phyloP scores from a whole-genome alignment of 2,113 vertebrate genomes.

The Rhinolophus sinicus region DNA sequence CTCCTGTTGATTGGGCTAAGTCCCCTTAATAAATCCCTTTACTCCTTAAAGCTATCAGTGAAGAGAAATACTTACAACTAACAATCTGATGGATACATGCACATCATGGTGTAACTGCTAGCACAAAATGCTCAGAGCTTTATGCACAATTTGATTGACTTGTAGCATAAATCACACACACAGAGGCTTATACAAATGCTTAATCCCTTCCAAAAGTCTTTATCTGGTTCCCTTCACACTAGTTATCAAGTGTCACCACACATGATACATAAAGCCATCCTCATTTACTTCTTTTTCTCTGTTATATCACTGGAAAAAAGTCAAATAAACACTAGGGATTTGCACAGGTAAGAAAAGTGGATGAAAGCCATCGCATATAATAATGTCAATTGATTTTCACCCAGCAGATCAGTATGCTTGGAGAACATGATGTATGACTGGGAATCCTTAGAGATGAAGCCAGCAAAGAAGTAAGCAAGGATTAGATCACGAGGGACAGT shows the following conservation, averaged over 20 bases:
- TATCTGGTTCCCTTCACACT: background rate
- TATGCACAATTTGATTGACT: background rate
- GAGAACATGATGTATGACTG: rapidly evolving
- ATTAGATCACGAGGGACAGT: background rate
- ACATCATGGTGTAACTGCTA: background rate
- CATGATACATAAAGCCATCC: background rate
- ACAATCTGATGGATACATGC: background rate
- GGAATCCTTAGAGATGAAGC: background rate
- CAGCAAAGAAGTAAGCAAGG: background rate
- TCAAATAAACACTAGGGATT: background rate
- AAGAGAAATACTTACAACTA: background rate
- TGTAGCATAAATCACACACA: background rate
- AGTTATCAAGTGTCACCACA: background rate
- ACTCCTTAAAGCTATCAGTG: background rate
- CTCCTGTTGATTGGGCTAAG: background rate
- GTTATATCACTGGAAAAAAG: background rate
- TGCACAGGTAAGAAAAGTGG: background rate
- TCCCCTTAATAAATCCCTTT: background rate
- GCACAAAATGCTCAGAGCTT: background rate
- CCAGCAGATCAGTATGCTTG: background rate
- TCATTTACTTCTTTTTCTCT: background rate
- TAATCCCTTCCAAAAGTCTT: background rate
- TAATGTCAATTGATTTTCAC: background rate
- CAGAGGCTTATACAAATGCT: background rate
- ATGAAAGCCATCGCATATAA: background rate